Conservation (phyloP, 2,113 vertebrate genomes). For the Falco punctatus region DNA sequence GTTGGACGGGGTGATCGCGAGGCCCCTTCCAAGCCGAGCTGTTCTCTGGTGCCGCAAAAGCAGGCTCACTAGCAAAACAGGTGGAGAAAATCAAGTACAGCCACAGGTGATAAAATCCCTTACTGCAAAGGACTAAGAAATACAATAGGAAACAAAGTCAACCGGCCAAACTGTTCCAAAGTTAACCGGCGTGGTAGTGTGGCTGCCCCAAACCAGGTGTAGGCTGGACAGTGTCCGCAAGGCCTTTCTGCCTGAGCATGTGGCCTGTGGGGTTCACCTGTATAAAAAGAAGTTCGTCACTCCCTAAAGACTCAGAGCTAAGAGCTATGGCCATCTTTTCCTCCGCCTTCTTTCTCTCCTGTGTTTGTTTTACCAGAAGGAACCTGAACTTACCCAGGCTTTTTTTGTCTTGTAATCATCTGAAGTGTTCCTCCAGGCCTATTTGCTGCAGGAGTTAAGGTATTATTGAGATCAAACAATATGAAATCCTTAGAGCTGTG, state of each 20-base stretch:
- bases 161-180: neutral
- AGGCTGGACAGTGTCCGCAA: neutral
- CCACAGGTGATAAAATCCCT: neutral
- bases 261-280: neutral
- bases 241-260: neutral
- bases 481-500: constrained; percentile 16
- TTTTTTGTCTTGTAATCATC: neutral
- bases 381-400: neutral
- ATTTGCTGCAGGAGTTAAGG: neutral
- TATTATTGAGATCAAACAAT: neutral
- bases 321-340: neutral
- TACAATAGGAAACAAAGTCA: neutral
- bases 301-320: neutral
- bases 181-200: neutral
- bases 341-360: neutral
- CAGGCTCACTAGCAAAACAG: neutral
- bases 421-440: neutral
- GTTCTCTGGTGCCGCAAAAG: neutral
- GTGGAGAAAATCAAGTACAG: neutral
- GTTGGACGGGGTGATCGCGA: rapidly evolving
- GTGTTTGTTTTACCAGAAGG: neutral
- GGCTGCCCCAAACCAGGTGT: neutral
- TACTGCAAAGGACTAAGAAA: neutral
- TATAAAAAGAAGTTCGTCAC: neutral
- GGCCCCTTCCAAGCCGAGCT: neutral